These are phyloP conservation scores for Drosophila ficusphila DNA, from an alignment of 1,140 invertebrate species.

Conservation along the genomic window DNA sequence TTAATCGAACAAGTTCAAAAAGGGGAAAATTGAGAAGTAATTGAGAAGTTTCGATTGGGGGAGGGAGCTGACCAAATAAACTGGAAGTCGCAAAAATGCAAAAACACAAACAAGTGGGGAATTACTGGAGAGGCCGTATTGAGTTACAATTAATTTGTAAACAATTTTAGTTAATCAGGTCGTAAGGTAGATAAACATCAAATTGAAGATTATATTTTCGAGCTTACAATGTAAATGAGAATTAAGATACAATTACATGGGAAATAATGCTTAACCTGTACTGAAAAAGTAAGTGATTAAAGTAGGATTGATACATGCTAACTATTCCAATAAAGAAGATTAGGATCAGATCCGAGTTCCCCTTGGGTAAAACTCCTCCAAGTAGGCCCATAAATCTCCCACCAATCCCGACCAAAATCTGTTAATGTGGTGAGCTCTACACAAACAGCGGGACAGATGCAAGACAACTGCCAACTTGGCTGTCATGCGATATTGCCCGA, in stretches of 20 bases:
- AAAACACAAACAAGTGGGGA: slow-evolving; percentile 7
- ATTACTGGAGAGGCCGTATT: background rate
- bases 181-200: no score
- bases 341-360: slow-evolving; percentile 2
- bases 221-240: background rate
- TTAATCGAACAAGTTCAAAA: slow-evolving; percentile 41
- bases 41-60: slow-evolving; percentile 19
- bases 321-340: background rate
- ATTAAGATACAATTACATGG: background rate
- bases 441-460: slow-evolving; percentile 17
- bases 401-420: slow-evolving; percentile 9
- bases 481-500: slow-evolving; percentile 47
- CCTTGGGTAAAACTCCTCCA: background rate
- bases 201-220: no score
- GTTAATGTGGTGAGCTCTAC: slow-evolving; percentile 11
- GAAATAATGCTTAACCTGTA: background rate
- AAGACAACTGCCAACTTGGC: slow-evolving; percentile 43
- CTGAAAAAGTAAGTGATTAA: background rate
- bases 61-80: slow-evolving; percentile 1
- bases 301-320: background rate
- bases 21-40: slow-evolving; percentile 36
- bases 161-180: background rate
- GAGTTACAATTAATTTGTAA: background rate
- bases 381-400: slow-evolving; percentile 21
- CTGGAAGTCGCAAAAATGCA: slow-evolving; percentile 35